phyloP scores from a whole-genome alignment of 2,113 vertebrate species.

The Pituophis catenifer region DNA sequence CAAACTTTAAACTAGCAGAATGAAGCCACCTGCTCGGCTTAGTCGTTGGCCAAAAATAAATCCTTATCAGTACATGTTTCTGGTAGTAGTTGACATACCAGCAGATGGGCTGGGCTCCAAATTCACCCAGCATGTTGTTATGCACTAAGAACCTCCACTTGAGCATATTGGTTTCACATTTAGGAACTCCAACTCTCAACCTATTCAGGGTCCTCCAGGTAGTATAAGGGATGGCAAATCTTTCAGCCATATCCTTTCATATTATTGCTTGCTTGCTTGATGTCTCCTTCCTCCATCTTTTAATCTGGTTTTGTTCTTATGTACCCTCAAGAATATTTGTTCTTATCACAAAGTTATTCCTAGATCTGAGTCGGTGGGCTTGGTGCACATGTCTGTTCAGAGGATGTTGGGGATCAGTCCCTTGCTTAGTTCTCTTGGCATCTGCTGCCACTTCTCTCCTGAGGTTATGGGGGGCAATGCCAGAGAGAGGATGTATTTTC shows the following conservation, averaged over 20 bases:
- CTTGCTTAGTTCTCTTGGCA: not conserved
- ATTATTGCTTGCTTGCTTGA: not conserved
- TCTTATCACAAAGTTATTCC: not conserved
- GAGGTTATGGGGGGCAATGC: not conserved
- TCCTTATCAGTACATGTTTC: not conserved
- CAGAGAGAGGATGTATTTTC: not conserved
- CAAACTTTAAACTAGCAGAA: not conserved
- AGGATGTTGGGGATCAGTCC: not conserved
- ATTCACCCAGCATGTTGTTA: not conserved
- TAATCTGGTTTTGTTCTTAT: not conserved
- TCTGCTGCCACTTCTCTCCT: not conserved
- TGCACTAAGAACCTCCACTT: not conserved
- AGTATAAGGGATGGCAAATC: not conserved
- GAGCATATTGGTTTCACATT: not conserved
- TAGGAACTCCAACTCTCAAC: not conserved
- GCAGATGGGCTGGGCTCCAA: not conserved
- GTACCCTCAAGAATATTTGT: not conserved
- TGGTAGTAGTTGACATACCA: not conserved
- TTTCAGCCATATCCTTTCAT: not conserved
- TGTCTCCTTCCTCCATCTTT: not conserved
- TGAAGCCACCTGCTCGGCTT: not conserved
- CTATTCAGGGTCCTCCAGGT: not conserved
- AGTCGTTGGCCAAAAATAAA: not conserved
- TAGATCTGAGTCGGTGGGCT: not conserved
- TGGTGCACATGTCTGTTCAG: not conserved